These are phyloP conservation scores for Anthrax anthrax DNA, from an alignment of 2,888 invertebrate genomes.

Conservation along the genomic window DNA sequence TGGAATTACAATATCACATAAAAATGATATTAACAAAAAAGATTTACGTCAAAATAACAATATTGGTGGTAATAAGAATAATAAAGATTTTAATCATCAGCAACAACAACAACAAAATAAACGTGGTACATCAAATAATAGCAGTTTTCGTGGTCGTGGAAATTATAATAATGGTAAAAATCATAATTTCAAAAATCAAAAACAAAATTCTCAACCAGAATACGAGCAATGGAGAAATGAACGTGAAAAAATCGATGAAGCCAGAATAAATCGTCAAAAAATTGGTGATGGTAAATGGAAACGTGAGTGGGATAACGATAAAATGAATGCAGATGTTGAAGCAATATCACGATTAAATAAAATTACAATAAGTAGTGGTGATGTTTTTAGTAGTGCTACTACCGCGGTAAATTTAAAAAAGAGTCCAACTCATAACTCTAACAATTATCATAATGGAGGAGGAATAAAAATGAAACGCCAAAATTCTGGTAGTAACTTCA, in stretches of 20 bases:
- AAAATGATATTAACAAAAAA: conserved; percentile 8
- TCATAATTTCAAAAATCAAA: conserved; percentile 8
- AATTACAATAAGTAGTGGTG: conserved; percentile 2
- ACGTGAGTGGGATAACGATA: conserved; percentile 35
- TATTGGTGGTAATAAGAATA: neutral
- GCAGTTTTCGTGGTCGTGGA: conserved; percentile 11
- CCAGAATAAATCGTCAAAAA: conserved; percentile 32
- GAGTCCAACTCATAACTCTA: conserved; percentile 5
- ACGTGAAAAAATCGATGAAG: conserved; percentile 33
- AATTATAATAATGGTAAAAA: conserved; percentile 1
- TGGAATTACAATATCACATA: conserved; percentile 8
- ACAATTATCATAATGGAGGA: neutral
- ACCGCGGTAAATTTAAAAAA: neutral
- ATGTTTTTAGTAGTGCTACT: conserved; percentile 7
- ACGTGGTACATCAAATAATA: conserved; percentile 8
- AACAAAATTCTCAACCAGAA: conserved; percentile 15
- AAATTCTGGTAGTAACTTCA: neutral
- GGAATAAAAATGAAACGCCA: neutral
- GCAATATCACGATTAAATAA: conserved; percentile 5
- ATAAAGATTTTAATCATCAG: conserved; percentile 4
- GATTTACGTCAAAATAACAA: conserved; percentile 6
- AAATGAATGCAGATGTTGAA: conserved; percentile 17
- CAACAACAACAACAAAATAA: conserved; percentile 2
- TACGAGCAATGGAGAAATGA: conserved; percentile 36
- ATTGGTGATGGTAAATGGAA: conserved; percentile 36